Conservation (phyloP, 2,113 vertebrate species). For the Aspiorhynchus laticeps region DNA sequence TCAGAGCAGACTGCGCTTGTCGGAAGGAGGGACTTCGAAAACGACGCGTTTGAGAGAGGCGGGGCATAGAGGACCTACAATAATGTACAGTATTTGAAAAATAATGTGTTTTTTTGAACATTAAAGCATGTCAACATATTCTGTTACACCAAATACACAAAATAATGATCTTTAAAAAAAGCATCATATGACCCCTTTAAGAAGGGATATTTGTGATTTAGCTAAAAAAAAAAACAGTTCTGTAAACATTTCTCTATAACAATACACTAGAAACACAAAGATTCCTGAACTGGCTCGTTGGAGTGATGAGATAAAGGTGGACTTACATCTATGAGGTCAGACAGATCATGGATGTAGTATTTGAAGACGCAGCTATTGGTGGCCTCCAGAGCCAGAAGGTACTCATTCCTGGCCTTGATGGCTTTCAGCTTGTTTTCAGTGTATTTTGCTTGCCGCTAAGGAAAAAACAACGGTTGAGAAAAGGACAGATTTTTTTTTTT, state of each 20-base stretch:
- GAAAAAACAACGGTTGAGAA: slow-evolving; percentile 43
- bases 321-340: slow-evolving; percentile 96
- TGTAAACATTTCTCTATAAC: not conserved
- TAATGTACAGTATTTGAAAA: no score
- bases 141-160: no score
- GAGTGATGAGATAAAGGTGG: not conserved
- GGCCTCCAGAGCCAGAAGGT: slow-evolving; percentile 93
- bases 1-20: no score
- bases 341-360: slow-evolving; percentile 98
- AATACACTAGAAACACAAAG: not conserved
- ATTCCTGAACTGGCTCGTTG: not conserved
- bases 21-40: no score
- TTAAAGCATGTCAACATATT: no score
- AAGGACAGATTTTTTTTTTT: not conserved
- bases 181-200: no score
- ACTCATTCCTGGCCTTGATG: slow-evolving; percentile 96
- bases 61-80: no score
- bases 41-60: no score
- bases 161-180: no score
- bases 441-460: slow-evolving; percentile 96
- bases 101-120: no score
- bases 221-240: not conserved
- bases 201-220: not conserved
- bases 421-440: slow-evolving; percentile 98
- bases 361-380: slow-evolving; percentile 98